phyloP scores from a whole-genome alignment of 2,797 vertebrate genomes.

The Anguilla pacifica region DNA sequence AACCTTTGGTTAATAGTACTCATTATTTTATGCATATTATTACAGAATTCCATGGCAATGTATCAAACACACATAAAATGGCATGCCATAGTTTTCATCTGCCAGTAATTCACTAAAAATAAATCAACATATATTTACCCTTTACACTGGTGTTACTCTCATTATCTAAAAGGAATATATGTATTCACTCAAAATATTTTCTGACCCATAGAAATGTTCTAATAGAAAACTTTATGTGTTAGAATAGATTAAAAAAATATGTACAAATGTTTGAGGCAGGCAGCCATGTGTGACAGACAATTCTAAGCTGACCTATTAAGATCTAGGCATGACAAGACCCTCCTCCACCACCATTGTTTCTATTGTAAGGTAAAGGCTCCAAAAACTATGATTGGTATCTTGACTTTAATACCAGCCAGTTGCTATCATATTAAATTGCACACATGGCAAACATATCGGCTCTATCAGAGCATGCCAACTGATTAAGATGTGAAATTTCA shows the following conservation, averaged over 20 bases:
- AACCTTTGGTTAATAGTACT: too few species aligned
- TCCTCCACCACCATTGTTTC: not conserved
- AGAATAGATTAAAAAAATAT: too few species aligned
- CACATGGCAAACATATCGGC: not conserved
- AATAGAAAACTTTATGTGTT: too few species aligned
- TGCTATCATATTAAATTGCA: not conserved
- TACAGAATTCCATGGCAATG: not conserved
- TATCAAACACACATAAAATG: not conserved
- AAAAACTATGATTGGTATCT: not conserved
- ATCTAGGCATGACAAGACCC: constrained; percentile 30
- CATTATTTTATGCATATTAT: not conserved
- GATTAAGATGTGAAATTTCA: not conserved
- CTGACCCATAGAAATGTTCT: too few species aligned
- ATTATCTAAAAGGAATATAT: too few species aligned
- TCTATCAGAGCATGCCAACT: not conserved
- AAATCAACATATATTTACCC: not conserved
- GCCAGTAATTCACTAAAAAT: not conserved
- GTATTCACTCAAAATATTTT: too few species aligned
- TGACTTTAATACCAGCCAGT: not conserved
- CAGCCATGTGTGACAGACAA: constrained; percentile 20
- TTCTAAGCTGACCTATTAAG: constrained; percentile 32
- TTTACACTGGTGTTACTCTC: not conserved
- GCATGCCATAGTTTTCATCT: not conserved
- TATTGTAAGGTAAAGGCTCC: not conserved
- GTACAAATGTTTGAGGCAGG: constrained; percentile 7